Base-by-base conservation (phyloP, 2,113 vertebrate species). In the Orientallactaga bullata region DNA sequence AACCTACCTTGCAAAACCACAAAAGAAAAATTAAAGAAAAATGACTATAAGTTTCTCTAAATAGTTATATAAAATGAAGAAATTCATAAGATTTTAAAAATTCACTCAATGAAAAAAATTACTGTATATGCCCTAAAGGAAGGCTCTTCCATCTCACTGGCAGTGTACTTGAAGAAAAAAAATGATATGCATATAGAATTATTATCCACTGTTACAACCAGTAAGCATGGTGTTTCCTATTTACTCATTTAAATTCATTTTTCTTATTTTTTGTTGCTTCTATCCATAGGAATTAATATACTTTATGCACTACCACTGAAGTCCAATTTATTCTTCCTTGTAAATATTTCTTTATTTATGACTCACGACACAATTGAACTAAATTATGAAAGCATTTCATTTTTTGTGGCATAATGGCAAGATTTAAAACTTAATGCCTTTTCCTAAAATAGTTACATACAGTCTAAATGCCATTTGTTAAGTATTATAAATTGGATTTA, bases 301-400 rank as follows among this genome's bases (percentile, higher is more conserved):
- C 24, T 30, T 81, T 61, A 63, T 81, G 11, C 2, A 30, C 17
- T 60, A 20, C n/a, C 32, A 81, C 24, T 51, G 15, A n/a, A 51
- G 12, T 76, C 88, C 71, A 26, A 55, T 61, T 80, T 47, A 55
- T 32, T 85, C 21, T 60, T 81, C 26, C 32, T 91, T 63, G 60
- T 87, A 71, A 92, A 74, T 58, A 39, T 80, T 76, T 72, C 74
- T 28, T 74, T 66, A 47, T 65, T 94, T 74, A 79, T 42, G 47
- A 77, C 72, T 28, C 60, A 76, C 47, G 61, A 91, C 55, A 95
- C 85, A 81, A 81, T 11, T 82, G n/a, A 51, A 83, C 60, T 83
- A 60, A 55, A 73, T 71, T 76, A 21, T 58, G 32, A 30, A 32
- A 26, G 80, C 4, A 79, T 78, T 26, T 55, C 26, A 79, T n/a